These are phyloP conservation scores for Philantomba maxwellii DNA, from an alignment of 2,113 vertebrate species.

Conservation along the genomic window DNA sequence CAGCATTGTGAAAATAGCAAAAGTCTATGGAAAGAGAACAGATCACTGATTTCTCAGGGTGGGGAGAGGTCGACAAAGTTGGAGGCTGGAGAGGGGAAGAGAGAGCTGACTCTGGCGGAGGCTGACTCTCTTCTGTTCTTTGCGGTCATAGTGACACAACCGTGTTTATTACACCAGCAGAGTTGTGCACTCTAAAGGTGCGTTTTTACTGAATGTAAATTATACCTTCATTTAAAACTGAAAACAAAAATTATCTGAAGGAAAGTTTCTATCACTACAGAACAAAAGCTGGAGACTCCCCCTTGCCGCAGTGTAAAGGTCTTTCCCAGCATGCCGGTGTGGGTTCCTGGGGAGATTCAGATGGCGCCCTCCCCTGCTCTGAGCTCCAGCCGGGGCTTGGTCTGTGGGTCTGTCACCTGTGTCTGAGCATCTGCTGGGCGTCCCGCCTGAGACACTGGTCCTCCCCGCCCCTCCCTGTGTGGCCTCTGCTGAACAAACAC, in stretches of 20 bases:
- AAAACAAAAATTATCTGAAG: neutral
- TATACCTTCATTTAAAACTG: conserved; percentile 1
- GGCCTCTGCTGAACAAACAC: neutral
- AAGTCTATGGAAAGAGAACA: neutral
- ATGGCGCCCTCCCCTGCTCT: rapidly evolving
- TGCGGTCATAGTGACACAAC: neutral
- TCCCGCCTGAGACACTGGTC: neutral
- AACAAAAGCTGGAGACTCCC: neutral
- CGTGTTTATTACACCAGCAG: neutral
- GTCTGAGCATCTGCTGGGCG: neutral
- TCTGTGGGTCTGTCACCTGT: neutral
- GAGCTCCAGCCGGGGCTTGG: neutral
- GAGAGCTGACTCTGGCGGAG: rapidly evolving
- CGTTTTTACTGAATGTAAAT: neutral
- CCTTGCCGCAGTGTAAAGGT: neutral
- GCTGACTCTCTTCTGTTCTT: neutral
- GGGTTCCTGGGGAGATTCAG: neutral
- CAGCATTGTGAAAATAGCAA: neutral
- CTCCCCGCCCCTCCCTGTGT: neutral
- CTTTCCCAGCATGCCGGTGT: neutral
- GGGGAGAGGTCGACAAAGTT: neutral
- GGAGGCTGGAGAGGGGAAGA: neutral
- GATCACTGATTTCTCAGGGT: neutral
- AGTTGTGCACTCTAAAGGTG: neutral
- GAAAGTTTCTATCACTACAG: neutral